Conservation (phyloP, 2,888 invertebrate species). For the Punctoribates punctum region DNA sequence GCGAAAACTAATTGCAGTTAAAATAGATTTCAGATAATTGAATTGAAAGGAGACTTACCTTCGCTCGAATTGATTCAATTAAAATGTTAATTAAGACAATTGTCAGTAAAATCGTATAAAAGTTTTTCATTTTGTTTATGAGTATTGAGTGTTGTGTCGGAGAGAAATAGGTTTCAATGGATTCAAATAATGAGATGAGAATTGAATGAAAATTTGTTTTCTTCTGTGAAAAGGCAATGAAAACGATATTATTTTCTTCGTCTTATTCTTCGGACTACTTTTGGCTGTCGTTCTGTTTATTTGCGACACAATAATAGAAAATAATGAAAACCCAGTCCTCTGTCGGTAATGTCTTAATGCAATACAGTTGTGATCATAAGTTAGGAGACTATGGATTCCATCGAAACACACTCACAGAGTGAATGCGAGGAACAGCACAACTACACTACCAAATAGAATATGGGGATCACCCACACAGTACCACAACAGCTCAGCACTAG, state of each 20-base stretch:
- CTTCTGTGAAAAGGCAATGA: neutral
- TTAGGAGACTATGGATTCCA: slow-evolving; percentile 4
- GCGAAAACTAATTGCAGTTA: neutral
- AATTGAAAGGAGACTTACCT: neutral
- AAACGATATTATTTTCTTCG: neutral
- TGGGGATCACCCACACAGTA: neutral
- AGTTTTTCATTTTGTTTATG: neutral
- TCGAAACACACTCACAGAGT: neutral
- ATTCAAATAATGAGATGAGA: neutral
- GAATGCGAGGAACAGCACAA: neutral
- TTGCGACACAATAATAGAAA: neutral
- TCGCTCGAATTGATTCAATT: slow-evolving; percentile 3
- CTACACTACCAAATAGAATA: neutral
- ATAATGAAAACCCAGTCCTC: neutral
- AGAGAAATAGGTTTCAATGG: neutral
- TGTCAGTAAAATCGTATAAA: neutral
- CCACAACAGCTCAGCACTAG: no score
- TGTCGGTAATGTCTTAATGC: neutral
- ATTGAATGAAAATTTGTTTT: neutral
- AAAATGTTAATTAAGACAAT: neutral
- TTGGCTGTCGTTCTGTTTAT: neutral
- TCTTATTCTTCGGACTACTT: neutral
- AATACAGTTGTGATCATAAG: slow-evolving; percentile 10
- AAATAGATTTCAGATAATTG: neutral
- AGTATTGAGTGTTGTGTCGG: neutral